Conservation (phyloP, 2,113 vertebrate genomes). For the Corydoras maculifer region DNA sequence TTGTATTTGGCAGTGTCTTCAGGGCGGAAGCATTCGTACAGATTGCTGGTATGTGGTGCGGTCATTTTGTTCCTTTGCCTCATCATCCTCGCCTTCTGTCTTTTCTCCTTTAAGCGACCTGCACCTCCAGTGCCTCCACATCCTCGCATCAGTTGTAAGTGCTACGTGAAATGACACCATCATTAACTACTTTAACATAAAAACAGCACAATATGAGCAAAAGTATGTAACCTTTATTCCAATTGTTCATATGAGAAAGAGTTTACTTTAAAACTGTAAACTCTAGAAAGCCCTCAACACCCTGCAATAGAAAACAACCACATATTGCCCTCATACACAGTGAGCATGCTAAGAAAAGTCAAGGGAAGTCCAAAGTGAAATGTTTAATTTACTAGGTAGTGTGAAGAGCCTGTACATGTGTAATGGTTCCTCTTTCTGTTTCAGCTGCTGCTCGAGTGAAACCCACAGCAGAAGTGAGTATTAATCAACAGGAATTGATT, state of each 20-base stretch:
- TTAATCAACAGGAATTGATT: not conserved
- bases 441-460: conserved; percentile 25
- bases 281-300: too few species aligned
- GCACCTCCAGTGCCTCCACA: conserved; percentile 27
- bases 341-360: too few species aligned
- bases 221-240: too few species aligned
- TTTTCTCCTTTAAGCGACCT: not conserved
- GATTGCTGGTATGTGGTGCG: conserved; percentile 45
- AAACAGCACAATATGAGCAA: too few species aligned
- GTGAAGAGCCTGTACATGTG: not conserved
- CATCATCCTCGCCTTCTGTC: conserved; percentile 45
- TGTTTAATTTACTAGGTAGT: too few species aligned
- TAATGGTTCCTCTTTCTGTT: not conserved
- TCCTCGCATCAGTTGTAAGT: conserved; percentile 16
- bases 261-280: too few species aligned
- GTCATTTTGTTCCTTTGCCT: conserved; percentile 46
- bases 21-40: conserved; percentile 37
- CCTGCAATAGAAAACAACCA: too few species aligned
- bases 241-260: too few species aligned
- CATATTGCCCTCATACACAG: too few species aligned
- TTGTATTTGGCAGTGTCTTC: conserved; percentile 16
- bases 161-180: too few species aligned
- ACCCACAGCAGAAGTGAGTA: conserved; percentile 52
- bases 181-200: too few species aligned
- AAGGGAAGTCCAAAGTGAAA: too few species aligned